These are phyloP conservation scores for Scartelaos histophorus DNA, from an alignment of 2,113 vertebrate species.

Conservation along the genomic window DNA sequence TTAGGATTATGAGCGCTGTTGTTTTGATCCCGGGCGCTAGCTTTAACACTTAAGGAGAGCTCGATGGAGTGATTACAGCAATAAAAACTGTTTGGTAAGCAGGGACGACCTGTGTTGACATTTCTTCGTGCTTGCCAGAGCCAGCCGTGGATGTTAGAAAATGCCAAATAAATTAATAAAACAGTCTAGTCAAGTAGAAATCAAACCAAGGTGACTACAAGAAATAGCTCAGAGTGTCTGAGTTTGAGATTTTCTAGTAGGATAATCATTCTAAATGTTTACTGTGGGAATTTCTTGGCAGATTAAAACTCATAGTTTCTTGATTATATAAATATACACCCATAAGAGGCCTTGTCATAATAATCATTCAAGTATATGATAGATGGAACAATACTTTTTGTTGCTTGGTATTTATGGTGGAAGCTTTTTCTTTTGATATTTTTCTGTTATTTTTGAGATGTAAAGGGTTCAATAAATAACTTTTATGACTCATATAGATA, in stretches of 20 bases:
- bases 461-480: too few relatives aligned
- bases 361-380: too few relatives aligned
- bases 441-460: too few relatives aligned
- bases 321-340: too few relatives aligned
- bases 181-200: conserved; percentile 29
- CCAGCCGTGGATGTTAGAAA: conserved; percentile 56
- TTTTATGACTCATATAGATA: too few relatives aligned
- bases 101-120: conserved; percentile 36
- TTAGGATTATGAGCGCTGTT: conserved; percentile 18
- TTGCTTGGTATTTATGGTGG: too few relatives aligned
- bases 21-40: conserved; percentile 32
- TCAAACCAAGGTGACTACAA: conserved; percentile 42
- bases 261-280: background rate
- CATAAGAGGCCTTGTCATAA: too few relatives aligned
- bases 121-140: conserved; percentile 67
- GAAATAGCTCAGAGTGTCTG: conserved; percentile 36
- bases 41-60: conserved; percentile 38
- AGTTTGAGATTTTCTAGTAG: conserved; percentile 37
- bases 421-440: too few relatives aligned
- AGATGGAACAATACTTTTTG: too few relatives aligned
- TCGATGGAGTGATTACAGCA: background rate
- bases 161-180: conserved; percentile 50
- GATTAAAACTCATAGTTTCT: too few relatives aligned
- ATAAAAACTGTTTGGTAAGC: conserved; percentile 44
- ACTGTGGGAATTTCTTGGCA: background rate